Evolutionary conservation across 2,888 invertebrate genomes (phyloP).

Genomic region (Morpho helenor): DNA sequence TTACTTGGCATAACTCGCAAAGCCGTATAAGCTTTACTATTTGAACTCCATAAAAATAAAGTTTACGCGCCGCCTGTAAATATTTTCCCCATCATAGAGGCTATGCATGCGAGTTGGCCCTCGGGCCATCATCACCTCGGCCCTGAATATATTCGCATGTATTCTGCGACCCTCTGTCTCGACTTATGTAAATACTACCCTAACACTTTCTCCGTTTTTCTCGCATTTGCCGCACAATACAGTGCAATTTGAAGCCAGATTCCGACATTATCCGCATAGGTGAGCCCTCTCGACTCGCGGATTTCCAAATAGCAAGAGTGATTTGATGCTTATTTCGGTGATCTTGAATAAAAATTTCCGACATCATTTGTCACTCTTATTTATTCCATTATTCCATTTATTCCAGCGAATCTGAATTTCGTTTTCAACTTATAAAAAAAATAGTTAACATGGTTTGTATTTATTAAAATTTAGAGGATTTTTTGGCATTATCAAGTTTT

Average conservation of each 20-base stretch:
- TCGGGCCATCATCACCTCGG: slow-evolving; percentile 71
- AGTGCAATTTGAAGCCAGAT: slow-evolving; percentile 70
- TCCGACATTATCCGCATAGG: slow-evolving; percentile 62
- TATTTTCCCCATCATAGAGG: slow-evolving; percentile 71
- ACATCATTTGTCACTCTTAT: slow-evolving; percentile 27
- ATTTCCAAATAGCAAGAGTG: slow-evolving; percentile 56
- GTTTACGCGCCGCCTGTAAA: slow-evolving; percentile 63
- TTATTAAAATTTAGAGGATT: too few relatives aligned
- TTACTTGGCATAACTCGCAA: slow-evolving; percentile 16
- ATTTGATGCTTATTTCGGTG: slow-evolving; percentile 55
- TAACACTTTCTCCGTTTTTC: slow-evolving; percentile 75
- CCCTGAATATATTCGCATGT: slow-evolving; percentile 73
- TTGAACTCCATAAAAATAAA: slow-evolving; percentile 60
- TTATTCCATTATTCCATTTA: slow-evolving; percentile 2
- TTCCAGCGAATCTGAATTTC: neutral
- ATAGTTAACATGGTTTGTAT: slow-evolving; percentile 25
- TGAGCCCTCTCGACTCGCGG: slow-evolving; percentile 45
- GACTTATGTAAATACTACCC: slow-evolving; percentile 75
- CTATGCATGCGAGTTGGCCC: slow-evolving; percentile 62
- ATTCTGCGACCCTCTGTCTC: slow-evolving; percentile 69
- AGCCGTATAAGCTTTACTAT: slow-evolving; percentile 31
- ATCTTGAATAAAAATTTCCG: slow-evolving; percentile 39
- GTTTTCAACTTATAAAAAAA: neutral
- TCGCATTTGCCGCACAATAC: slow-evolving; percentile 73
- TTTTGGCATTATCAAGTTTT: too few relatives aligned